Conservation (phyloP, 2,113 vertebrate genomes). For the Scophthalmus maximus region DNA sequence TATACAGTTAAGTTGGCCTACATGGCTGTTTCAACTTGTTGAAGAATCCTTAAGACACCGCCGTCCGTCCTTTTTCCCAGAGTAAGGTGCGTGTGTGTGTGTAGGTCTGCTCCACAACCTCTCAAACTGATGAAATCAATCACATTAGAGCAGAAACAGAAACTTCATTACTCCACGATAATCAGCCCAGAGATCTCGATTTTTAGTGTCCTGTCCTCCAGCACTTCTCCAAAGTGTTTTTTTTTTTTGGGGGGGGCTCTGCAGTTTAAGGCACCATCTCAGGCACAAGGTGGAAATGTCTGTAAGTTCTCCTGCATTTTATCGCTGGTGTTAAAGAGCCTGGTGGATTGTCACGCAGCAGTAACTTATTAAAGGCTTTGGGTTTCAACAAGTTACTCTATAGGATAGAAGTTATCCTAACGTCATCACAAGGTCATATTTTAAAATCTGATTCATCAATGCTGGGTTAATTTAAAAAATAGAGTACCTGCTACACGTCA, state of each 20-base stretch:
- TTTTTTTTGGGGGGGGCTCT: no score
- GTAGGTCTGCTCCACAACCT: constrained; percentile 30
- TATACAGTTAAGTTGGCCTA: constrained; percentile 7
- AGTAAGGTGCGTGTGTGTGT: neutral
- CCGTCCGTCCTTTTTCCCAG: constrained; percentile 3
- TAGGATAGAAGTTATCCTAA: neutral
- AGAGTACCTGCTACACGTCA: neutral
- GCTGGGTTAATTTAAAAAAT: neutral
- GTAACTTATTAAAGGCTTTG: neutral
- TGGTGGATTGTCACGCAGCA: constrained; percentile 1
- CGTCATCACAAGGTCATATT: neutral
- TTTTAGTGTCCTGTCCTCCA: constrained; percentile 19
- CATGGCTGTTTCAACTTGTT: constrained; percentile 49
- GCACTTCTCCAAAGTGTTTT: constrained; percentile 10
- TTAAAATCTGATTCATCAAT: neutral
- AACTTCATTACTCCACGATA: constrained; percentile 12
- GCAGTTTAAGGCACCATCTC: neutral
- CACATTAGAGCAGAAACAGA: constrained; percentile 53
- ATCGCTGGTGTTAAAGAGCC: no score
- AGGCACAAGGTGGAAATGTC: neutral
- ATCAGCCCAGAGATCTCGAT: constrained; percentile 49
- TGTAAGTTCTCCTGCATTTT: neutral
- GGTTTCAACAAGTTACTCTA: neutral
- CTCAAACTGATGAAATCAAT: constrained; percentile 59
- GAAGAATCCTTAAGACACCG: constrained; percentile 3